A percentile compares a stretch with the other conserved stretches of the same genome.
These are phyloP conservation scores for Cardiocondyla obscurior DNA, from an alignment of 1,140 invertebrate genomes.

Conservation along the genomic window DNA sequence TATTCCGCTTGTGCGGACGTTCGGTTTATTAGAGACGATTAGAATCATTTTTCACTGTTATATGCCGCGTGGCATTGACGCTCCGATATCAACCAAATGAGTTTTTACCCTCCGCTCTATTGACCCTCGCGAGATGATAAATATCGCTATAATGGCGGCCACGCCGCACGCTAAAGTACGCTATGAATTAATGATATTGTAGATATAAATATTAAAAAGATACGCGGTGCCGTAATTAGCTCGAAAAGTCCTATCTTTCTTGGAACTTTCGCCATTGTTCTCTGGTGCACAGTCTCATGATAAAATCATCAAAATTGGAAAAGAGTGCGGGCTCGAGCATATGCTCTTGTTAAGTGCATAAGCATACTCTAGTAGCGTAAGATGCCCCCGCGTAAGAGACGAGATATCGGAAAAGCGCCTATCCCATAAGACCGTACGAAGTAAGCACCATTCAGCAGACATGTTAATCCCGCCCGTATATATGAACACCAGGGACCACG, in stretches of 20 bases:
- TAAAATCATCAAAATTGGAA: background rate
- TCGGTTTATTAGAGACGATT: slow-evolving; percentile 39
- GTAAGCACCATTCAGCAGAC: slow-evolving; percentile 34
- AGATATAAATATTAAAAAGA: background rate
- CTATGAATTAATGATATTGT: background rate
- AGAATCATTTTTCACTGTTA: slow-evolving; percentile 35
- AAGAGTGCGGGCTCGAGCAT: background rate
- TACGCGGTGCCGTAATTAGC: background rate
- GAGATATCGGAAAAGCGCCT: slow-evolving; percentile 25
- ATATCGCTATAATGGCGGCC: background rate
- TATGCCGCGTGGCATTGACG: background rate
- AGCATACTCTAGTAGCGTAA: background rate
- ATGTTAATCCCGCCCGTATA: slow-evolving; percentile 39
- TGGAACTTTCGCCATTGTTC: background rate
- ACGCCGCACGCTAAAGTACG: background rate
- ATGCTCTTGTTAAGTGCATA: slow-evolving; percentile 5
- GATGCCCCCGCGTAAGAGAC: background rate
- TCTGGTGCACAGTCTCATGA: background rate
- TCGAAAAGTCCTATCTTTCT: background rate
- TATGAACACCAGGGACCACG: slow-evolving; percentile 26
- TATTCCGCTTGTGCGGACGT: slow-evolving; percentile 35
- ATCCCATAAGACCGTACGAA: background rate
- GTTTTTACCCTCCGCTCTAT: background rate
- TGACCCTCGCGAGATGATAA: background rate
- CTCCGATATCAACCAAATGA: background rate